Conservation (phyloP, 1,140 invertebrate genomes). For the Drosophila serrata region DNA sequence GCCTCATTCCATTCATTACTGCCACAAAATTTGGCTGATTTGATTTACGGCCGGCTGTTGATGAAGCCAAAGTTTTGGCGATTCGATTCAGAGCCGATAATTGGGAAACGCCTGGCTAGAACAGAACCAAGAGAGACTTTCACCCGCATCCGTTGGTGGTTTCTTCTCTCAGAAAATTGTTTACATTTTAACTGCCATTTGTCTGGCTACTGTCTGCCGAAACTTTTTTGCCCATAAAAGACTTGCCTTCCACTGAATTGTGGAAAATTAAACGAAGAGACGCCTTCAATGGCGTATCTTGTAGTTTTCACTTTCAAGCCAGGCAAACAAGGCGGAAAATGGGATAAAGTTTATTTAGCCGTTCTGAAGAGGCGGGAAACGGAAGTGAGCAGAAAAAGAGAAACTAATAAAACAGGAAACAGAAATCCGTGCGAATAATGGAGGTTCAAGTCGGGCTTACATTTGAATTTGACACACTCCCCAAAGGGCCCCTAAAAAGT, state of each 20-base stretch:
- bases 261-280: conserved; percentile 7
- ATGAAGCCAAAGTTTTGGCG: neutral
- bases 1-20: conserved; percentile 20
- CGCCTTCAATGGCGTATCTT: neutral
- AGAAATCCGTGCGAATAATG: neutral
- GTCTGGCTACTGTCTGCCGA: conserved; percentile 14
- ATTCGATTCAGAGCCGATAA: neutral
- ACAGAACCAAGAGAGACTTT: neutral
- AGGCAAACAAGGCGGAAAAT: conserved; percentile 6
- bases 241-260: neutral
- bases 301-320: conserved; percentile 28
- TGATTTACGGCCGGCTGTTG: conserved; percentile 40
- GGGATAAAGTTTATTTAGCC: conserved; percentile 26
- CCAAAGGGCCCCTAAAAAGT: conserved; percentile 24
- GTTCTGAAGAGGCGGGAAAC: neutral
- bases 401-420: conserved; percentile 9
- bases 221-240: conserved; percentile 17
- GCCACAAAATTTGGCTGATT: conserved; percentile 17
- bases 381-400: conserved; percentile 3
- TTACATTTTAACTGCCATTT: conserved; percentile 14
- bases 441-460: neutral
- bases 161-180: neutral
- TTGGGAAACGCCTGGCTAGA: neutral
- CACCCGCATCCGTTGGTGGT: neutral
- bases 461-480: conserved; percentile 43